Percentiles rank a stretch among this genome's conserved stretches.
phyloP scores from a whole-genome alignment of 2,888 invertebrate species.

The Pseudolycoriella hygida region DNA sequence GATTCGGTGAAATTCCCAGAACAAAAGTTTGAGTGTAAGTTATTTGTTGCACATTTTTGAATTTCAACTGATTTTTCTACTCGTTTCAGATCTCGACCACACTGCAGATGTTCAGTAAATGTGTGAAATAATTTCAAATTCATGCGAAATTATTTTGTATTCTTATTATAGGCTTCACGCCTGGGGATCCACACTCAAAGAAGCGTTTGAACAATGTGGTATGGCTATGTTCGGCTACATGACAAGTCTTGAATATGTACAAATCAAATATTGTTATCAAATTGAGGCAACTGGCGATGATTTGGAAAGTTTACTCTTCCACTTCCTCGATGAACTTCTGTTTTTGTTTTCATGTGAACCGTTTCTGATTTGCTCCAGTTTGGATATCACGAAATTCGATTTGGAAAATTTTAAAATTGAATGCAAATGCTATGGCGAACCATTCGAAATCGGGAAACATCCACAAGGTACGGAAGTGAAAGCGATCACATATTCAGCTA shows the following conservation, averaged over 20 bases:
- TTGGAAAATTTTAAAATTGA: conserved; percentile 63
- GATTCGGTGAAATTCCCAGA: conserved; percentile 46
- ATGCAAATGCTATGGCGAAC: conserved; percentile 78
- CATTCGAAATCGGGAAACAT: conserved; percentile 81
- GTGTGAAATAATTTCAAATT: conserved; percentile 5
- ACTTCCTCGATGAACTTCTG: conserved; percentile 86
- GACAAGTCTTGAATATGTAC: conserved; percentile 76
- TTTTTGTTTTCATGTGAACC: conserved; percentile 88
- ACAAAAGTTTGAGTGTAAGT: conserved; percentile 69
- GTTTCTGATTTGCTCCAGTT: conserved; percentile 67
- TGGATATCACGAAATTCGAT: conserved; percentile 77
- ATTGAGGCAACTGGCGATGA: conserved; percentile 85
- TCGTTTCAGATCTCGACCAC: conserved; percentile 73
- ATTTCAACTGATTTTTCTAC: conserved; percentile 4
- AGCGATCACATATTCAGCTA: conserved; percentile 97
- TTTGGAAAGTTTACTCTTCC: conserved; percentile 69
- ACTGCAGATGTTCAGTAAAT: conserved; percentile 98
- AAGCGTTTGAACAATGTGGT: conserved; percentile 89
- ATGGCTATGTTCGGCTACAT: conserved; percentile 97
- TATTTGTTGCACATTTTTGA: conserved; percentile 3
- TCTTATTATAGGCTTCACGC: conserved; percentile 52
- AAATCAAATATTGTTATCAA: conserved; percentile 56
- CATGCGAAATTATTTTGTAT: neutral
- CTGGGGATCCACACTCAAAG: conserved; percentile 75
- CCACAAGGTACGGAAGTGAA: conserved; percentile 97